A percentile compares a stretch with the other conserved stretches of the same genome.
Conservation (phyloP, 2,888 invertebrate genomes). For the Lasioglossum malachurum region DNA sequence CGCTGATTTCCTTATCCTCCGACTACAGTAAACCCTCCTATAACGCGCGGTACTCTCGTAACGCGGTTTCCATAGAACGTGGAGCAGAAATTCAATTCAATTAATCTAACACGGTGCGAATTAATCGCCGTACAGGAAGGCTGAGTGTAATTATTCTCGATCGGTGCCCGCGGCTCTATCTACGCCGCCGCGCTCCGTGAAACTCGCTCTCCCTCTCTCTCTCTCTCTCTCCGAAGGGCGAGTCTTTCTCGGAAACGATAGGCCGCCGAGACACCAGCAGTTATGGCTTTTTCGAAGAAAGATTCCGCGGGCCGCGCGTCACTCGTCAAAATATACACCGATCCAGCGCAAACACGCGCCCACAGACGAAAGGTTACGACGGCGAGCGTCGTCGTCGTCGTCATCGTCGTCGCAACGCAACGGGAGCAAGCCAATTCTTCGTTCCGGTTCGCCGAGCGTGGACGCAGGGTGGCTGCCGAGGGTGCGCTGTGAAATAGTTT, state of each 20-base stretch:
- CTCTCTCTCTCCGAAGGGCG: neutral
- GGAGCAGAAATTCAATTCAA: neutral
- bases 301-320: slow-evolving; percentile 36
- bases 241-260: slow-evolving; percentile 42
- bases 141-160: neutral
- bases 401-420: neutral
- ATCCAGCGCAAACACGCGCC: slow-evolving; percentile 52
- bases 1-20: slow-evolving; percentile 11
- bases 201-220: neutral
- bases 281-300: slow-evolving; percentile 56
- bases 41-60: neutral
- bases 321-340: slow-evolving; percentile 56
- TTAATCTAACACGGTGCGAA: neutral
- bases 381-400: neutral
- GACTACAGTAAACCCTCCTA: neutral
- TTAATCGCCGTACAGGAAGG: neutral
- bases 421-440: neutral
- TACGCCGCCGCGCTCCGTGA: neutral
- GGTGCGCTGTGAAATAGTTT: slow-evolving; percentile 1
- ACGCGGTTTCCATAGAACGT: no score
- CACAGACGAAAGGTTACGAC: slow-evolving; percentile 49
- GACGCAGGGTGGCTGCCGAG: neutral
- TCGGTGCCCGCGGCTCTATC: neutral
- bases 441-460: neutral
- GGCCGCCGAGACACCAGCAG: slow-evolving; percentile 31